Evolutionary conservation across 2,888 invertebrate species (phyloP).

Genomic region (Steinernema hermaphroditum): DNA sequence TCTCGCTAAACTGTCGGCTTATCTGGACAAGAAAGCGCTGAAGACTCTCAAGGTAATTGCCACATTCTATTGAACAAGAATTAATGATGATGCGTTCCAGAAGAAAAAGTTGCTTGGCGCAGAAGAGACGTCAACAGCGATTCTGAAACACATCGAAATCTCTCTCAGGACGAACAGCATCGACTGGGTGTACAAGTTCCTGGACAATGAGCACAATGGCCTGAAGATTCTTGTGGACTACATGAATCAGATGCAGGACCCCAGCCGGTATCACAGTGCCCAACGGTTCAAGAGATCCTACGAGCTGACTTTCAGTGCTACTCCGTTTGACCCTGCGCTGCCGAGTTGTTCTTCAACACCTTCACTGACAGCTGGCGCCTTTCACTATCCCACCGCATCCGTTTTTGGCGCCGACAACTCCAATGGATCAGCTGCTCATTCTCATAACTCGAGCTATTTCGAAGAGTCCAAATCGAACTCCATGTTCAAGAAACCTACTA

Average conservation of each 20-base stretch:
- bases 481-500: constrained; percentile 26
- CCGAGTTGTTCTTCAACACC: constrained; percentile 4
- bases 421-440: background rate
- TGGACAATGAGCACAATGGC: constrained; percentile 92
- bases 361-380: background rate
- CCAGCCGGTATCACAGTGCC: constrained; percentile 71
- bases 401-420: background rate
- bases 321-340: background rate
- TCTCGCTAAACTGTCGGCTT: constrained; percentile 89
- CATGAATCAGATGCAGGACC: constrained; percentile 76
- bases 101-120: constrained; percentile 68
- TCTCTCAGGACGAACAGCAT: constrained; percentile 97
- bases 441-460: background rate
- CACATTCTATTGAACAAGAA: background rate
- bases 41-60: constrained; percentile 49
- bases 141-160: constrained; percentile 94
- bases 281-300: constrained; percentile 21
- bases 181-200: constrained; percentile 98
- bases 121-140: constrained; percentile 88
- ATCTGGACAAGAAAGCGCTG: constrained; percentile 78
- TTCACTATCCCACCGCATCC: background rate
- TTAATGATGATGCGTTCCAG: constrained; percentile 60
- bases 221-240: constrained; percentile 95
- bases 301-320: constrained; percentile 1
- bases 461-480: constrained; percentile 8